Base-by-base conservation (phyloP, 2,888 invertebrate genomes). In the Macrosoma leucophasiata region DNA sequence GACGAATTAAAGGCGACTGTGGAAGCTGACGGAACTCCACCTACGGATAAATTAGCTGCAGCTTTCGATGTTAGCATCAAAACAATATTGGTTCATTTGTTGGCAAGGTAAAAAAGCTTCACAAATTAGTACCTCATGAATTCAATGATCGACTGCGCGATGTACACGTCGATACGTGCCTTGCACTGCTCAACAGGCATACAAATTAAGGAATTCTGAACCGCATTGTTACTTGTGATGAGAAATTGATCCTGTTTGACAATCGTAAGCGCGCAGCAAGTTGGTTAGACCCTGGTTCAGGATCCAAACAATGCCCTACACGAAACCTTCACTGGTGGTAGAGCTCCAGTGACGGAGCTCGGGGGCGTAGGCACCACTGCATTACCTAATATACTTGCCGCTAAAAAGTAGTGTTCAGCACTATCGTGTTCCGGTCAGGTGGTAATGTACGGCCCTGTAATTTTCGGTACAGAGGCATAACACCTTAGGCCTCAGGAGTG, bases 231-330 rank as follows among this genome's bases (percentile, higher is more conserved):
- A 33, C 29, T 8, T 29, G 14, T 8, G 27, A 33, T 13, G 18
- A 26, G 19, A 29, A 36, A 32, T 27, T 27, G 36, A 32, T 31
- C 14, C 31, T 26, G 31, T 38, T 27, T 27, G 33, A 36, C 25
- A 33, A 40, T 25, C 36, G 33, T 18, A 33, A 33, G 30, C 30
- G 23, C 26, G 33, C n/a, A n/a, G 22, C 38, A 37, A 22, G 22
- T 29, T 29, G 22, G 22, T 29, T 29, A n/a, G n/a, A n/a, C n/a
- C n/a, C n/a, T n/a, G n/a, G n/a, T n/a, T n/a, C n/a, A n/a, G n/a
- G n/a, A n/a, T n/a, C 14, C 2, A 14, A 21, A 10, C 31, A 39
- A 34, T 38, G 23, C 29, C 32, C 36, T 27, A 39, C 38, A 38
- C 38, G 25, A 39, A 40, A 41, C 39, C 13, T 39, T 15, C n/a